A percentile compares a stretch with the other conserved stretches of the same genome.
These are phyloP conservation scores for Ramphastos sulfuratus DNA, from an alignment of 2,113 vertebrate genomes.

Conservation along the genomic window DNA sequence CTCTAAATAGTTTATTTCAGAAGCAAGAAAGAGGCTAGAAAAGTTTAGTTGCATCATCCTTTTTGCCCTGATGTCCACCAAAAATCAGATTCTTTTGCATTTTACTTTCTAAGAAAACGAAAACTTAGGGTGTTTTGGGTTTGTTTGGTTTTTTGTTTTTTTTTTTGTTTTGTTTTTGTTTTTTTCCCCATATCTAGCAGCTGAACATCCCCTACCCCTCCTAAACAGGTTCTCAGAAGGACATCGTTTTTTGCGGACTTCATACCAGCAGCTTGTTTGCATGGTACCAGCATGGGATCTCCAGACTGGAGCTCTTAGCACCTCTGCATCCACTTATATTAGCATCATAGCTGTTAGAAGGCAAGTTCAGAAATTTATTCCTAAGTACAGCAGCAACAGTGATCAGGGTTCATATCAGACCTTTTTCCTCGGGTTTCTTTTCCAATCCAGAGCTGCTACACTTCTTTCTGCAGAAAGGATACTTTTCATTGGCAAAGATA, in stretches of 20 bases:
- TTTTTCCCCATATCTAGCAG: background rate
- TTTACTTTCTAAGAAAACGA: slow-evolving; percentile 6
- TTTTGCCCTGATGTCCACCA: slow-evolving; percentile 20
- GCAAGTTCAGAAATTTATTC: background rate
- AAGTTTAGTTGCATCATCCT: slow-evolving; percentile 24
- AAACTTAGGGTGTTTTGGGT: too few relatives aligned
- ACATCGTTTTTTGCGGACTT: background rate
- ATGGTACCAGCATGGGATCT: background rate
- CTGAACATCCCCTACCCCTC: background rate
- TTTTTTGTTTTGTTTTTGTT: too few relatives aligned
- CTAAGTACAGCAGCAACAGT: background rate
- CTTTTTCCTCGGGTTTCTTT: background rate
- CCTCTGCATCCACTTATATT: background rate
- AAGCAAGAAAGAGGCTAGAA: slow-evolving; percentile 1
- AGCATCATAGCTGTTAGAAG: background rate
- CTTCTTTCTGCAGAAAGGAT: background rate
- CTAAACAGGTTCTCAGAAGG: background rate
- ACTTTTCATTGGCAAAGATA: background rate
- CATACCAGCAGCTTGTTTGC: background rate
- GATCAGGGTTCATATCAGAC: background rate
- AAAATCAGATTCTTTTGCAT: background rate
- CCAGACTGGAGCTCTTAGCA: background rate
- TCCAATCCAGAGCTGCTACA: background rate
- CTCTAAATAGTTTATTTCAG: slow-evolving; percentile 31
- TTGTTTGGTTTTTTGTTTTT: too few relatives aligned